phyloP scores from a whole-genome alignment of 2,888 invertebrate genomes.

The Subacronicta megacephala region DNA sequence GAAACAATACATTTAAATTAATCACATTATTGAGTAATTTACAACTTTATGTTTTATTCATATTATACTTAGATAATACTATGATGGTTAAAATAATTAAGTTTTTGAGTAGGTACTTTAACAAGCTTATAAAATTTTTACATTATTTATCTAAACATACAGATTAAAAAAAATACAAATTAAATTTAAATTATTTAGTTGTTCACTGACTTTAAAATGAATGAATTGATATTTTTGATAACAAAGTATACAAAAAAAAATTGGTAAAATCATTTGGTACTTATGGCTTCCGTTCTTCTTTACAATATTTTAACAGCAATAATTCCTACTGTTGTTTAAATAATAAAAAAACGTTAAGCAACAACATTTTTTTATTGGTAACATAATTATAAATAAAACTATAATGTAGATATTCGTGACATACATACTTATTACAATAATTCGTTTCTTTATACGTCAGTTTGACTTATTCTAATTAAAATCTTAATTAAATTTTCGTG shows the following conservation, averaged over 20 bases:
- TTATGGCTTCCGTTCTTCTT: no score
- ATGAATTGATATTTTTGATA: no score
- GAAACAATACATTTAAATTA: constrained; percentile 24
- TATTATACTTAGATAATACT: constrained; percentile 20
- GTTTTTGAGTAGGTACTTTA: not conserved
- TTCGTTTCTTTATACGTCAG: constrained; percentile 78
- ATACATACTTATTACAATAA: constrained; percentile 70
- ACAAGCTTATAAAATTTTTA: no score
- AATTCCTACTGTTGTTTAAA: no score
- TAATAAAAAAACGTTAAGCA: no score
- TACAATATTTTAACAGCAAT: no score
- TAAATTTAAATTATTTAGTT: no score
- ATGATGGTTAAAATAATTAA: constrained; percentile 36
- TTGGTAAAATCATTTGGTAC: no score
- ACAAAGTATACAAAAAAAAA: no score
- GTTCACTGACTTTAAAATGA: no score
- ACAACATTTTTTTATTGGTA: not conserved
- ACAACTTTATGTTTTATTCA: constrained; percentile 24
- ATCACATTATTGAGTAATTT: constrained; percentile 25
- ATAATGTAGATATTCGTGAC: constrained; percentile 6
- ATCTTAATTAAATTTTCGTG: constrained; percentile 53
- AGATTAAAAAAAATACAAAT: no score
- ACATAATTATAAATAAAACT: not conserved
- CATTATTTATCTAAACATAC: no score
- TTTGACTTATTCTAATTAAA: constrained; percentile 59